Percentiles rank a stretch among this genome's conserved stretches.
Evolutionary conservation across 2,797 vertebrate genomes (phyloP).

Genomic region (Salmo trutta): DNA sequence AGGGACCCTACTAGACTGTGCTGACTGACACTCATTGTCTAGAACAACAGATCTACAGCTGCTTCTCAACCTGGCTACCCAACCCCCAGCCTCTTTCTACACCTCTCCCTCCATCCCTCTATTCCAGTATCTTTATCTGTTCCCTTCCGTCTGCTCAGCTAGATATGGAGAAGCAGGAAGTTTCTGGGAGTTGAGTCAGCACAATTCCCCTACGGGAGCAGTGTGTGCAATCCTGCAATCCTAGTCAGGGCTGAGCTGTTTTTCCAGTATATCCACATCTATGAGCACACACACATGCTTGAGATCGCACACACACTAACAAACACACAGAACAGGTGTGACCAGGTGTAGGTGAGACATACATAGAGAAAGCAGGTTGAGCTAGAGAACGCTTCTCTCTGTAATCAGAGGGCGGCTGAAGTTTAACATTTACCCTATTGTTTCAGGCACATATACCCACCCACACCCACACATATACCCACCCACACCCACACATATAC

Average conservation of each 20-base stretch:
- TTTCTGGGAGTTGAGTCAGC: too few species aligned
- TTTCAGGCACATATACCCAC: constrained; percentile 11
- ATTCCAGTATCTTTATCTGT: constrained; percentile 21
- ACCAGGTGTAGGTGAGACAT: constrained; percentile 46
- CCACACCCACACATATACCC: too few species aligned
- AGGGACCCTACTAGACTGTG: background rate
- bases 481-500: too few species aligned
- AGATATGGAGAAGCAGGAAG: too few species aligned
- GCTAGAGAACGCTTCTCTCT: constrained; percentile 64
- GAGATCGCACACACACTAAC: constrained; percentile 7
- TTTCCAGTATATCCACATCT: too few species aligned
- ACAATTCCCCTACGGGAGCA: too few species aligned
- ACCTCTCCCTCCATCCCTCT: background rate
- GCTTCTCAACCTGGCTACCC: background rate
- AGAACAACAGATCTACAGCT: background rate
- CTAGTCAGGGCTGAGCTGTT: too few species aligned
- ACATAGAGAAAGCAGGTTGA: constrained; percentile 60
- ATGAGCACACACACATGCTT: constrained; percentile 17
- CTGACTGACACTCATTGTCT: background rate
- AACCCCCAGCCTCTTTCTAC: background rate
- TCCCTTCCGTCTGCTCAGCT: too few species aligned
- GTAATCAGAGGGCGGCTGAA: constrained; percentile 53
- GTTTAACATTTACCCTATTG: constrained; percentile 59
- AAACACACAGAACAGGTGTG: constrained; percentile 39
- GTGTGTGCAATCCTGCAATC: too few species aligned